Percentiles rank a stretch among this genome's conserved stretches.
phyloP scores from a whole-genome alignment of 2,888 invertebrate genomes.

The Chrysina gloriosa region DNA sequence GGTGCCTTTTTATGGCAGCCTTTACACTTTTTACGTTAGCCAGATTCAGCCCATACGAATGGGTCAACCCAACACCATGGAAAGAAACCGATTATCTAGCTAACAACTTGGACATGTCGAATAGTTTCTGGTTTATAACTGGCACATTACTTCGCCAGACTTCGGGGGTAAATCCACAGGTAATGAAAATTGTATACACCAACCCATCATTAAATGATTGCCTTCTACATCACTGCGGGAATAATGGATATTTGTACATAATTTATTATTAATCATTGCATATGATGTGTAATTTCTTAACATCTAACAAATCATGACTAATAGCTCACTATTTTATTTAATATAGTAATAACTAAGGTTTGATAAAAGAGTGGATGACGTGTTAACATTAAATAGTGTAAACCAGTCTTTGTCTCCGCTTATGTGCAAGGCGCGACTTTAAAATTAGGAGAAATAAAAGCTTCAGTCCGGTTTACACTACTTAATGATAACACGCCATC shows the following conservation, averaged over 20 bases:
- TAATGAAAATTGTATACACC: conserved; percentile 49
- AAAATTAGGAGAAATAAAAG: too few species aligned
- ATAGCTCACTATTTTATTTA: not conserved
- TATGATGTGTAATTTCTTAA: conserved; percentile 5
- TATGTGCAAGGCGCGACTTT: too few species aligned
- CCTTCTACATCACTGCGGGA: too few species aligned
- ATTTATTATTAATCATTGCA: conserved; percentile 27
- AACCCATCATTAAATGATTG: conserved; percentile 31
- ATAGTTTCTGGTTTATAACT: conserved; percentile 76
- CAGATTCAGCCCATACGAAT: conserved; percentile 73
- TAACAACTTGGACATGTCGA: conserved; percentile 74
- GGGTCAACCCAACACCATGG: conserved; percentile 67
- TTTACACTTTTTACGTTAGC: conserved; percentile 72
- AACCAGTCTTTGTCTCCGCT: too few species aligned
- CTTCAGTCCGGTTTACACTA: too few species aligned
- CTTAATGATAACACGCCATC: too few species aligned
- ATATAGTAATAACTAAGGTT: too few species aligned
- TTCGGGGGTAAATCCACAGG: conserved; percentile 71
- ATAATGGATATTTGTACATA: not conserved
- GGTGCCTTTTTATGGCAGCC: conserved; percentile 73
- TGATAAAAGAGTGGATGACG: too few species aligned
- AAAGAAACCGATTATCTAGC: conserved; percentile 59
- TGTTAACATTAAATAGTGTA: too few species aligned
- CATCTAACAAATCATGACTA: conserved; percentile 8
- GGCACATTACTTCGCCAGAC: conserved; percentile 76